phyloP scores from a whole-genome alignment of 1,140 invertebrate species.

The Macrocentrus cingulum region DNA sequence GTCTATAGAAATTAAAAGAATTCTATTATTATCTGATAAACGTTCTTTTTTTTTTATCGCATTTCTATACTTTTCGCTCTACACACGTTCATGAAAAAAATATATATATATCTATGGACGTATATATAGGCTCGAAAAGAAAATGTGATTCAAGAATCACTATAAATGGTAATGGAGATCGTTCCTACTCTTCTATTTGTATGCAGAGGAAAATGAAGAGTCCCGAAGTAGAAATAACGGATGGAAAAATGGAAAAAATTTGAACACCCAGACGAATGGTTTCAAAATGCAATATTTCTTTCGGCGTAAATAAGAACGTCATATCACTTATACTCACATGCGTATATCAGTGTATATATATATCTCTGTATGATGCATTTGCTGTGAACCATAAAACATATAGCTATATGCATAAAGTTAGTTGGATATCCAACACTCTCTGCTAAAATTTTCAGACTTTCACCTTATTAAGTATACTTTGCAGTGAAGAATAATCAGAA shows the following conservation, averaged over 20 bases:
- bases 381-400: too few species aligned
- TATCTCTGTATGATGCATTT: neutral
- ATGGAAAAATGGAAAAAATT: conserved; percentile 21
- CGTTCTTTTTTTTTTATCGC: too few species aligned
- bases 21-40: too few species aligned
- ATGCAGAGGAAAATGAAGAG: conserved; percentile 14
- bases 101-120: too few species aligned
- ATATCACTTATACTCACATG: conserved; percentile 1
- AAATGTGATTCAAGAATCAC: conserved; percentile 49
- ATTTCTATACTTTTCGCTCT: too few species aligned
- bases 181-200: conserved; percentile 15
- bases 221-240: conserved; percentile 23
- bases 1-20: too few species aligned
- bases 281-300: conserved; percentile 55
- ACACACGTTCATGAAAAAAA: too few species aligned
- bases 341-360: neutral
- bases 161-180: conserved; percentile 57
- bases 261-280: conserved; percentile 23
- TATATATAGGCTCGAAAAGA: neutral
- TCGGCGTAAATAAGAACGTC: conserved; percentile 46
- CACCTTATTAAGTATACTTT: neutral
- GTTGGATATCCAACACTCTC: too few species aligned
- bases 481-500: too few species aligned
- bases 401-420: too few species aligned
- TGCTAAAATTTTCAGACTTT: neutral